Percentiles rank a stretch among this genome's conserved stretches.
Evolutionary conservation across 2,113 vertebrate genomes (phyloP).

Genomic region (Petromus typicus): DNA sequence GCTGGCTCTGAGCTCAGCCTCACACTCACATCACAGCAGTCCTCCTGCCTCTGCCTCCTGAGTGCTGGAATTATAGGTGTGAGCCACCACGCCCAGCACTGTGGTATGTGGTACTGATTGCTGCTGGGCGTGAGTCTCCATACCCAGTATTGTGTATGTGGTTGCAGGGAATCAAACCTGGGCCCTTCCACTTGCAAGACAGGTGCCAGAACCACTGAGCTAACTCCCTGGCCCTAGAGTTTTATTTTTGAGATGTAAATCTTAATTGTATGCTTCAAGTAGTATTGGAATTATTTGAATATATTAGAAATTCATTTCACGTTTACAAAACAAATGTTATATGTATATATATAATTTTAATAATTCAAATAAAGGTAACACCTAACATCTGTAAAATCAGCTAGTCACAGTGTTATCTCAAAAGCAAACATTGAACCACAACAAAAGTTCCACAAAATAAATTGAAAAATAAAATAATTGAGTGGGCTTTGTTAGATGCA

Average conservation of each 20-base stretch:
- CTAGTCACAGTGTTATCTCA: neutral
- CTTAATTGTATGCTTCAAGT: conserved; percentile 22
- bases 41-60: too few relatives aligned
- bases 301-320: conserved; percentile 28
- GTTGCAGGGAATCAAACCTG: too few relatives aligned
- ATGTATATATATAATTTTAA: neutral
- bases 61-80: too few relatives aligned
- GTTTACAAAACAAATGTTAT: conserved; percentile 2
- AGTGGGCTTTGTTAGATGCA: neutral
- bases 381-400: conserved; percentile 1
- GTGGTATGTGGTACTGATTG: too few relatives aligned
- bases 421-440: neutral
- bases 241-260: conserved; percentile 44
- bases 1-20: too few relatives aligned
- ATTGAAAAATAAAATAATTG: neutral
- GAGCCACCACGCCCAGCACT: too few relatives aligned
- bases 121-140: too few relatives aligned
- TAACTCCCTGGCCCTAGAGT: neutral
- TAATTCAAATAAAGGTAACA: conserved; percentile 7
- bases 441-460: neutral
- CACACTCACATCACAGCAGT: too few relatives aligned
- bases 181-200: too few relatives aligned
- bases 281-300: conserved; percentile 8
- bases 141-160: too few relatives aligned
- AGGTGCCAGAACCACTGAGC: too few relatives aligned